phyloP scores from a whole-genome alignment of 2,888 invertebrate species.

The Trichopria drosophilae region DNA sequence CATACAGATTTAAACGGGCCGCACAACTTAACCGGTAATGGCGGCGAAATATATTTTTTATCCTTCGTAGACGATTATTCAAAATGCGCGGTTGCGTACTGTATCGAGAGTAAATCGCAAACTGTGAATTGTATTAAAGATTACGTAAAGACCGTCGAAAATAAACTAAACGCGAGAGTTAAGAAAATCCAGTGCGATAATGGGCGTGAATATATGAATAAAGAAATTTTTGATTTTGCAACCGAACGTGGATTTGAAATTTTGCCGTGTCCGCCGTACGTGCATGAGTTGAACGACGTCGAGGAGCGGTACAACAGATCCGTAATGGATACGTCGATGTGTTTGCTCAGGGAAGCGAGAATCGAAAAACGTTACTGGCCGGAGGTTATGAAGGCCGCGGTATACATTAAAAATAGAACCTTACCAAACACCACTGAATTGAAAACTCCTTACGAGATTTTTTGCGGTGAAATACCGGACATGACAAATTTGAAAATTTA shows the following conservation, averaged over 20 bases:
- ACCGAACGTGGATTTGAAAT: constrained; percentile 9
- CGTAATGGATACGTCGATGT: constrained; percentile 5
- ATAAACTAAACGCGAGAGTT: not conserved
- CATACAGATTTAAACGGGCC: constrained; percentile 6
- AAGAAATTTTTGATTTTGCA: constrained; percentile 1
- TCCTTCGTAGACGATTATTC: constrained; percentile 5
- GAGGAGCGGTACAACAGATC: constrained; percentile 12
- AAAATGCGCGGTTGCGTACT: constrained; percentile 2
- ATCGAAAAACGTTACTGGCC: constrained; percentile 10
- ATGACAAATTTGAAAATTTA: no score
- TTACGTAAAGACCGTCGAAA: constrained; percentile 6
- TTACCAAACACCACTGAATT: constrained; percentile 24
- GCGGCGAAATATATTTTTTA: constrained; percentile 7
- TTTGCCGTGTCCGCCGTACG: constrained; percentile 3
- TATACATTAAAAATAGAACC: constrained; percentile 28
- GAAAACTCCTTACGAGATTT: constrained; percentile 29
- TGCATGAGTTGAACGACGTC: no score
- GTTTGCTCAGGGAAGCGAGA: constrained; percentile 14
- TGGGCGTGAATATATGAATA: constrained; percentile 3
- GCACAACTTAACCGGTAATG: constrained; percentile 1
- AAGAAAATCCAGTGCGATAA: constrained; percentile 9
- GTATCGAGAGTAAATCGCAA: not conserved
- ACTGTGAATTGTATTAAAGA: not conserved
- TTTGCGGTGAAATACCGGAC: no score
- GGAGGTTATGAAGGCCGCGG: constrained; percentile 22